phyloP scores from a whole-genome alignment of 2,113 vertebrate species.

The Drymodes brunneopygia region DNA sequence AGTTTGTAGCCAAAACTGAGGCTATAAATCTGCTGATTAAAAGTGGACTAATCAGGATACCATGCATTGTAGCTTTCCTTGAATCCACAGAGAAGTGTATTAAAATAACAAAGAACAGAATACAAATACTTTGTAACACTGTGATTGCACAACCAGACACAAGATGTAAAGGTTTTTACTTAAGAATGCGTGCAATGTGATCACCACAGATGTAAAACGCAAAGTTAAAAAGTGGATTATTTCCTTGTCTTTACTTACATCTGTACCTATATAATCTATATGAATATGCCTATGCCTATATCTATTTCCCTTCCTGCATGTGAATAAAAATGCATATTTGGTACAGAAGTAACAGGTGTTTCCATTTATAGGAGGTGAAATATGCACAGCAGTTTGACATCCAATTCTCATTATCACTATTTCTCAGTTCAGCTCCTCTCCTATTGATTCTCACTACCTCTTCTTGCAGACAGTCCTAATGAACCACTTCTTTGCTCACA shows the following conservation, averaged over 20 bases:
- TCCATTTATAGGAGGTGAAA: background rate
- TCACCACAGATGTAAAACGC: background rate
- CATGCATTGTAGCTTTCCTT: background rate
- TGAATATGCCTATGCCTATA: background rate
- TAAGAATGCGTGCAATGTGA: background rate
- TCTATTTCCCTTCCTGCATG: background rate
- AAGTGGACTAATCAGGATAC: background rate
- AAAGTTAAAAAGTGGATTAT: background rate
- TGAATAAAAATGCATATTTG: background rate
- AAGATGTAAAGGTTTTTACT: background rate
- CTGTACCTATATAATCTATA: background rate
- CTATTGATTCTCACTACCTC: background rate
- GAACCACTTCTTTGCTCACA: conserved; percentile 28
- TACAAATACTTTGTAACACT: background rate
- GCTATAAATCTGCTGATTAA: background rate
- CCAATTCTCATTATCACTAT: background rate
- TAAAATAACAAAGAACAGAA: background rate
- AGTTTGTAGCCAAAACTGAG: background rate
- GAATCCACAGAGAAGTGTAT: background rate
- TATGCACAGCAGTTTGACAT: background rate
- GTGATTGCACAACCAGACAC: background rate
- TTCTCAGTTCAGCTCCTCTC: background rate
- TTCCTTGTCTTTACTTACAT: background rate
- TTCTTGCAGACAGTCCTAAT: background rate
- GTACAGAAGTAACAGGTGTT: background rate